These are phyloP conservation scores for Cheilosia urbana DNA, from an alignment of 2,888 invertebrate genomes.

Conservation along the genomic window DNA sequence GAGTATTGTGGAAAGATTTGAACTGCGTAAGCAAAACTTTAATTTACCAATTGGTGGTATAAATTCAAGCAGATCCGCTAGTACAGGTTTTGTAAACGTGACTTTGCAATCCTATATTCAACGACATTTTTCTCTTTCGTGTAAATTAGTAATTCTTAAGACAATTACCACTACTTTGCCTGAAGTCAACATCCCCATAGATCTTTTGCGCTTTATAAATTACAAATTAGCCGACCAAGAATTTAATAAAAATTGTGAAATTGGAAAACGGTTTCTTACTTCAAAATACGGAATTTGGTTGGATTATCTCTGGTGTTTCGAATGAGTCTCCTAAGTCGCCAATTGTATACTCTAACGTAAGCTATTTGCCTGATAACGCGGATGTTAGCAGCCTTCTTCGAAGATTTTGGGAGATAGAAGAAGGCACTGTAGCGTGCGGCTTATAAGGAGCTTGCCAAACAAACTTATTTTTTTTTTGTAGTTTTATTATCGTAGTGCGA, in stretches of 20 bases:
- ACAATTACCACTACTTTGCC: neutral
- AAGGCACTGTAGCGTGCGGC: no score
- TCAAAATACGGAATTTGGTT: neutral
- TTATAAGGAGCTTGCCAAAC: no score
- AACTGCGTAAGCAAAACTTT: neutral
- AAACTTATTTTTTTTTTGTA: no score
- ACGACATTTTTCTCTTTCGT: neutral
- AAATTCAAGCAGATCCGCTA: neutral
- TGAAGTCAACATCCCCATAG: neutral
- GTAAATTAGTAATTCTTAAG: no score
- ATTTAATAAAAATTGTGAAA: neutral
- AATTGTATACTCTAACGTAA: neutral
- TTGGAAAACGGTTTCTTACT: neutral
- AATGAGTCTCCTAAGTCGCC: neutral
- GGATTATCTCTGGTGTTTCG: neutral
- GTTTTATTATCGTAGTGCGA: no score
- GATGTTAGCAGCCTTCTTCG: neutral
- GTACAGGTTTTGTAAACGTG: neutral
- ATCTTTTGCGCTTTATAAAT: neutral
- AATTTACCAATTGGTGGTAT: slow-evolving; percentile 5
- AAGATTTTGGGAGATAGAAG: neutral
- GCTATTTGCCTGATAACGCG: neutral
- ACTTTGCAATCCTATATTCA: slow-evolving; percentile 3
- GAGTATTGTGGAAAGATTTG: neutral
- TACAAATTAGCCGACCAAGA: neutral